A percentile compares a stretch with the other conserved stretches of the same genome.
phyloP scores from a whole-genome alignment of 2,113 vertebrate species.

The Hepsetus odoe region DNA sequence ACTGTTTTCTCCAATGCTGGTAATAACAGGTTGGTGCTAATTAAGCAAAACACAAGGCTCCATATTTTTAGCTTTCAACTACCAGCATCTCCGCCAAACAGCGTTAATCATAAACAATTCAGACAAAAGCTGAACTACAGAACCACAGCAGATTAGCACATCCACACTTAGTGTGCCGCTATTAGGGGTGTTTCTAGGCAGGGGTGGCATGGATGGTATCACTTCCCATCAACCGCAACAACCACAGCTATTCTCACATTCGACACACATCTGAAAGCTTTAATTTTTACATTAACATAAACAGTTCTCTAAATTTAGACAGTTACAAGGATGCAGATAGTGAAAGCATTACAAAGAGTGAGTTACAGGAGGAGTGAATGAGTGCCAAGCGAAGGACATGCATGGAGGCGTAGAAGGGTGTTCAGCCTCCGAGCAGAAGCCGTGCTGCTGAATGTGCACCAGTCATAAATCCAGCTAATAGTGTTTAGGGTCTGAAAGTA shows the following conservation, averaged over 20 bases:
- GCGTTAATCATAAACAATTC: neutral
- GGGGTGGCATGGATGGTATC: too few species aligned
- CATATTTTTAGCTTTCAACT: slow-evolving; percentile 18
- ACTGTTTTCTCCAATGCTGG: neutral
- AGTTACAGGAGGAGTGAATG: neutral
- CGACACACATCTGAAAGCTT: neutral
- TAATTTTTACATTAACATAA: slow-evolving; percentile 14
- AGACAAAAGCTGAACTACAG: slow-evolving; percentile 1
- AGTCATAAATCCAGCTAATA: neutral
- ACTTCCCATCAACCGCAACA: too few species aligned
- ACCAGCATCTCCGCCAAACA: neutral
- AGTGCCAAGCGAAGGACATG: slow-evolving; percentile 19
- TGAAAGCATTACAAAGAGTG: neutral
- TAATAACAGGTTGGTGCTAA: slow-evolving; percentile 27
- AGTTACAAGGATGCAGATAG: slow-evolving; percentile 49
- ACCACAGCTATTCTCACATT: too few species aligned
- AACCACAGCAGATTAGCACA: neutral
- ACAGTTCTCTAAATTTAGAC: slow-evolving; percentile 35
- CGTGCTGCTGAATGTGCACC: slow-evolving; percentile 1
- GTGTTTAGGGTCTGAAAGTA: too few species aligned
- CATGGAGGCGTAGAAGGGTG: slow-evolving; percentile 22
- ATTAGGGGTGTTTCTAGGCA: neutral
- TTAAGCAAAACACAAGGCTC: slow-evolving; percentile 14
- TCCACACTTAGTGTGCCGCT: neutral
- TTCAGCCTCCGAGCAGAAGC: slow-evolving; percentile 20